These are phyloP conservation scores for Panurus biarmicus DNA, from an alignment of 2,113 vertebrate species.

Conservation along the genomic window DNA sequence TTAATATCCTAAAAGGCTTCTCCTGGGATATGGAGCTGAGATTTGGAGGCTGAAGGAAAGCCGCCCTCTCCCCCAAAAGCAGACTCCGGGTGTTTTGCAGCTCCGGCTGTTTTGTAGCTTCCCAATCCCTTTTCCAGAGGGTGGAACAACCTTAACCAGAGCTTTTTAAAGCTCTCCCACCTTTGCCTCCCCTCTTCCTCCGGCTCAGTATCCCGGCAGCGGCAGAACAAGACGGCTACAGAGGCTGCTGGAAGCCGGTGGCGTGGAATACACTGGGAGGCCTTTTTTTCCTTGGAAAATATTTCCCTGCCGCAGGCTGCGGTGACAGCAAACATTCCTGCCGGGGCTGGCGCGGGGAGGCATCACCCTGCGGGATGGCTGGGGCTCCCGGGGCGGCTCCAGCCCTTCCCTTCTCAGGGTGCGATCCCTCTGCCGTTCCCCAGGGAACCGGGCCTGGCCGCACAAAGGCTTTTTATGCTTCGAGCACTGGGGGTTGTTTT, in stretches of 20 bases:
- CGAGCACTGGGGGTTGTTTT: neutral
- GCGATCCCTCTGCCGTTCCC: neutral
- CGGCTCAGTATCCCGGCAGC: neutral
- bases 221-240: conserved; percentile 51
- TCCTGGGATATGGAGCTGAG: fast-evolving
- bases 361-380: conserved; percentile 80
- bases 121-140: neutral
- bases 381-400: conserved; percentile 76
- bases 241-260: conserved; percentile 65
- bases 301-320: conserved; percentile 83
- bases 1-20: fast-evolving
- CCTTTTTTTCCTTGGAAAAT: conserved; percentile 71
- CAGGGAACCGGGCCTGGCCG: neutral
- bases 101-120: neutral
- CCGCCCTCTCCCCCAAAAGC: neutral
- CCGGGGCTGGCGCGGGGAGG: conserved; percentile 72
- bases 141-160: conserved; percentile 47
- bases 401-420: neutral
- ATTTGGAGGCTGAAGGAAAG: neutral
- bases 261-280: conserved; percentile 73
- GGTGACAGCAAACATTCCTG: conserved; percentile 90
- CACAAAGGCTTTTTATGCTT: conserved; percentile 44
- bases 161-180: conserved; percentile 59
- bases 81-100: neutral
- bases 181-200: conserved; percentile 45